A percentile compares a stretch with the other conserved stretches of the same genome.
Conservation (phyloP, 2,797 vertebrate genomes). For the Cottoperca gobio region DNA sequence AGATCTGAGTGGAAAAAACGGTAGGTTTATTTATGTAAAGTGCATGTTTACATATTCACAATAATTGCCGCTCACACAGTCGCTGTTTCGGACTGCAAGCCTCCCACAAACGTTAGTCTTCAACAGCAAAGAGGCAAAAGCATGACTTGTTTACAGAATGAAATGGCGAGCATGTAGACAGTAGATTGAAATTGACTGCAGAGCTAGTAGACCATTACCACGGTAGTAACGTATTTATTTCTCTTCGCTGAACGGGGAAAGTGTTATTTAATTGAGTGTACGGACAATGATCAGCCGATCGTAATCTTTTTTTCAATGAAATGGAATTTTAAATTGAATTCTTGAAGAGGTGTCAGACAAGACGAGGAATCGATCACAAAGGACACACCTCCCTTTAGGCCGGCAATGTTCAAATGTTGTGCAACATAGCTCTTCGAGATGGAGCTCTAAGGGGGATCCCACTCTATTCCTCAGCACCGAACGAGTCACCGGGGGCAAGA, state of each 20-base stretch:
- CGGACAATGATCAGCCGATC: constrained; percentile 35
- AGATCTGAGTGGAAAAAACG: constrained; percentile 28
- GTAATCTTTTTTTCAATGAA: constrained; percentile 50
- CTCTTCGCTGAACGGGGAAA: constrained; percentile 43
- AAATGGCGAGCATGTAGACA: constrained; percentile 40
- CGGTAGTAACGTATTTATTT: constrained; percentile 54
- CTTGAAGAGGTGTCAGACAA: neutral
- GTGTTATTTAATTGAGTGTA: constrained; percentile 58
- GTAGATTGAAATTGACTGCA: constrained; percentile 64
- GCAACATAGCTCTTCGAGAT: constrained; percentile 6
- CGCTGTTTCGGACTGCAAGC: constrained; percentile 26
- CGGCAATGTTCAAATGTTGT: constrained; percentile 25
- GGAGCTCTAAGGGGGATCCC: constrained; percentile 48
- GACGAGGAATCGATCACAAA: constrained; percentile 45
- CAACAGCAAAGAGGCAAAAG: constrained; percentile 51
- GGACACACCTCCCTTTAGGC: neutral
- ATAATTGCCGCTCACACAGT: constrained; percentile 54
- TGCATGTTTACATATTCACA: constrained; percentile 44
- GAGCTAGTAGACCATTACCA: constrained; percentile 46
- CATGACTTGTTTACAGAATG: constrained; percentile 69
- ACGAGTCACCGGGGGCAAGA: constrained; percentile 70
- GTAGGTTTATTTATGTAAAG: constrained; percentile 43
- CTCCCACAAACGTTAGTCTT: constrained; percentile 55
- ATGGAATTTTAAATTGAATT: constrained; percentile 55
- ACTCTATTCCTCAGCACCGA: constrained; percentile 43